Percentiles rank a stretch among this genome's conserved stretches.
These are phyloP conservation scores for Zaprionus davidi DNA, from an alignment of 1,140 invertebrate species.

Conservation along the genomic window DNA sequence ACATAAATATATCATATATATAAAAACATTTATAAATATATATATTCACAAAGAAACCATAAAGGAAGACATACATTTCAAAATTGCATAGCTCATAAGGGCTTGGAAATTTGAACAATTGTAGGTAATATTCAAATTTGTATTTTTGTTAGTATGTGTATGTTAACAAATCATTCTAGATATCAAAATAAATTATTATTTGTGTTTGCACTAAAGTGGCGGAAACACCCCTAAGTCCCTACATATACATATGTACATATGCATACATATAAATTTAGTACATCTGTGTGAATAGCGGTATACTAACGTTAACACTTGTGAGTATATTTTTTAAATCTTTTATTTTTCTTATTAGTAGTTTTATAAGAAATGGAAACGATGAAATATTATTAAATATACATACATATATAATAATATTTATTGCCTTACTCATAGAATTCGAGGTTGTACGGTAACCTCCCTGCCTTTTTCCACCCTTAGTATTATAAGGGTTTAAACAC, in stretches of 20 bases:
- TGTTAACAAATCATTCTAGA: background rate
- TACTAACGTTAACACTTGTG: too few relatives aligned
- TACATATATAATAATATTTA: background rate
- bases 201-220: background rate
- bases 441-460: background rate
- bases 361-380: too few relatives aligned
- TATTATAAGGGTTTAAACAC: slow-evolving; percentile 15
- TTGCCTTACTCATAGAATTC: background rate
- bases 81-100: background rate
- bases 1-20: background rate
- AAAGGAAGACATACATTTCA: background rate
- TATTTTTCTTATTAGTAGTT: background rate
- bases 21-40: background rate
- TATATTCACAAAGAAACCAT: background rate
- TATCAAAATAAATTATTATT: background rate
- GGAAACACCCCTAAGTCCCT: background rate
- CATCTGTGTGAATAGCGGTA: background rate
- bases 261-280: background rate
- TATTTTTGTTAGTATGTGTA: background rate
- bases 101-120: background rate
- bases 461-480: slow-evolving; percentile 45
- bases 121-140: background rate
- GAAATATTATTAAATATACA: too few relatives aligned
- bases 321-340: too few relatives aligned
- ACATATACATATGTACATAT: background rate